Percentiles rank a stretch among this genome's conserved stretches.
These are phyloP conservation scores for Drosophila suzukii DNA, from an alignment of 1,140 invertebrate genomes.

Conservation along the genomic window DNA sequence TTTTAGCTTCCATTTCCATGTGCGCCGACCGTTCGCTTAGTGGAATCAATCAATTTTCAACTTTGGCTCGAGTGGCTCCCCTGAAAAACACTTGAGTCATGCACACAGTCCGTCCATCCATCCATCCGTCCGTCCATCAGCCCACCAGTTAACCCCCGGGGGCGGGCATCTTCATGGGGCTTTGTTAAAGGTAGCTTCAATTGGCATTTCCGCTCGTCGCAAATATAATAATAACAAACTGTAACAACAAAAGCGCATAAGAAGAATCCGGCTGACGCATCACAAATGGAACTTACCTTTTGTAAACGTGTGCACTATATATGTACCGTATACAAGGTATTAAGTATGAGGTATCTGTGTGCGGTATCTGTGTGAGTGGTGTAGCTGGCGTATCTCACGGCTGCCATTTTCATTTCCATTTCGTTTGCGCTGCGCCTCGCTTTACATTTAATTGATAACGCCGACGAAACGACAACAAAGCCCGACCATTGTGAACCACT, in stretches of 20 bases:
- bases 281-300: constrained; percentile 61
- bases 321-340: not conserved
- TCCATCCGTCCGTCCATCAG: constrained; percentile 1
- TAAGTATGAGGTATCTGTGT: not conserved
- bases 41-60: constrained; percentile 59
- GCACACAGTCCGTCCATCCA: constrained; percentile 12
- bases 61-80: constrained; percentile 56
- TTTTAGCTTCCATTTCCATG: constrained; percentile 35
- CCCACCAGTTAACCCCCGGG: constrained; percentile 28
- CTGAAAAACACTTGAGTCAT: constrained; percentile 61
- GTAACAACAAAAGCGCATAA: constrained; percentile 56
- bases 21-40: constrained; percentile 31
- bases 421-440: constrained; percentile 42
- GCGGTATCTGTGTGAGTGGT: constrained; percentile 30
- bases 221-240: constrained; percentile 44
- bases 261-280: constrained; percentile 70
- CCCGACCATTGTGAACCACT: constrained; percentile 49
- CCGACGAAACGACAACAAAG: constrained; percentile 70
- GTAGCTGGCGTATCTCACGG: constrained; percentile 36
- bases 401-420: constrained; percentile 70
- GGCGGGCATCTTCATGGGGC: constrained; percentile 58
- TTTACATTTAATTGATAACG: constrained; percentile 80
- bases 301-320: constrained; percentile 52
- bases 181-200: constrained; percentile 81
- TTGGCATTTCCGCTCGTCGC: constrained; percentile 71